Evolutionary conservation across 2,888 invertebrate species (phyloP).

Genomic region (Synanthedon tipuliformis): DNA sequence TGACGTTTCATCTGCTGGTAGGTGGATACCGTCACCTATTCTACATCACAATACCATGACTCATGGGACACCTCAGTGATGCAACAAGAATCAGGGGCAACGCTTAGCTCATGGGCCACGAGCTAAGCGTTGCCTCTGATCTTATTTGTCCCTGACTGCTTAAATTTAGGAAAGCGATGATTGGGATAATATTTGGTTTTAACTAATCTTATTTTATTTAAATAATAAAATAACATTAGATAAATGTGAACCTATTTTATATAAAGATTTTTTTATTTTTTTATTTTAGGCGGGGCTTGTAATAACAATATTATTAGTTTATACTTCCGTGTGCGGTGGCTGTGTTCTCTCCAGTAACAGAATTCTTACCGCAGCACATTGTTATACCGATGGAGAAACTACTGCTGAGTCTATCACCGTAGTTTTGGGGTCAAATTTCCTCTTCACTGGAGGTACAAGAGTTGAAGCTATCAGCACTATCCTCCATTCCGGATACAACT

Average conservation of each 20-base stretch:
- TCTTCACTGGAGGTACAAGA: slow-evolving; percentile 21
- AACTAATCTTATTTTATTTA: too few relatives aligned
- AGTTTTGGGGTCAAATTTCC: slow-evolving; percentile 25
- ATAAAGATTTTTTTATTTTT: background rate
- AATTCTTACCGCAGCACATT: slow-evolving; percentile 29
- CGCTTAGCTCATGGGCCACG: too few relatives aligned
- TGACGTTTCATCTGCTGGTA: too few relatives aligned
- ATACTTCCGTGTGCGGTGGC: slow-evolving; percentile 26
- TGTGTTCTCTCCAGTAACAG: slow-evolving; percentile 20
- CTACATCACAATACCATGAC: too few relatives aligned
- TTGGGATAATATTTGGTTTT: too few relatives aligned
- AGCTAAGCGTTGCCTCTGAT: too few relatives aligned
- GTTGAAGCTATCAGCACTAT: background rate
- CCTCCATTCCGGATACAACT: slow-evolving; percentile 19
- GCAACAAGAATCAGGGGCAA: too few relatives aligned
- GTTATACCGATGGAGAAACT: slow-evolving; percentile 22
- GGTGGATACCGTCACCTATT: too few relatives aligned
- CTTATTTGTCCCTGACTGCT: too few relatives aligned
- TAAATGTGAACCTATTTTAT: background rate
- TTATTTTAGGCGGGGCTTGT: slow-evolving; percentile 7
- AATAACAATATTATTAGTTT: slow-evolving; percentile 1
- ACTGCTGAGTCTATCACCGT: slow-evolving; percentile 19
- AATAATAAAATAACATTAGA: too few relatives aligned
- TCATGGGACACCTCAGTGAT: too few relatives aligned
- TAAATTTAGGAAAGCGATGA: too few relatives aligned